These are phyloP conservation scores for Bombus fervidus DNA, from an alignment of 1,140 invertebrate genomes.

Conservation along the genomic window DNA sequence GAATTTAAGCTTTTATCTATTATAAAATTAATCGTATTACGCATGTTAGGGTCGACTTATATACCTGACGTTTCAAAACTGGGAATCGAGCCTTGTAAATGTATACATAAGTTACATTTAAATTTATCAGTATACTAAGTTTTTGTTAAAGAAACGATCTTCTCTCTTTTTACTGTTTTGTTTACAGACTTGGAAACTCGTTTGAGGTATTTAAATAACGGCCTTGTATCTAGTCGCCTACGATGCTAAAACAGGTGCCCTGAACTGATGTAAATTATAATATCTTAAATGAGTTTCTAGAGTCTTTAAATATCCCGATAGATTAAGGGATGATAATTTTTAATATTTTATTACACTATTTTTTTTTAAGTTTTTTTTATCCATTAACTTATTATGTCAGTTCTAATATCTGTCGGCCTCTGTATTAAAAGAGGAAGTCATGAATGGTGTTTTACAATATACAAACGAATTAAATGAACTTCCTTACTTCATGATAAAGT, in stretches of 20 bases:
- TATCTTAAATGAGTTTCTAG: neutral
- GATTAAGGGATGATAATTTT: neutral
- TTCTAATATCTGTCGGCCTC: neutral
- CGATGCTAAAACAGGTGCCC: slow-evolving; percentile 13
- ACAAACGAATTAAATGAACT: neutral
- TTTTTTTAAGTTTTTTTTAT: neutral
- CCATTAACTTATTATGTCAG: slow-evolving; percentile 3
- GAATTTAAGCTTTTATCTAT: slow-evolving; percentile 7
- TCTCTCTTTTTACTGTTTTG: neutral
- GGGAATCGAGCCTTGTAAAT: neutral
- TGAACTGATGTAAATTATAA: slow-evolving; percentile 7
- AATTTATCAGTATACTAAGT: neutral
- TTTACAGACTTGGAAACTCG: slow-evolving; percentile 11
- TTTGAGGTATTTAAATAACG: slow-evolving; percentile 29
- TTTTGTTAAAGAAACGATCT: neutral
- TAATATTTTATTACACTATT: neutral
- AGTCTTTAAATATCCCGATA: neutral
- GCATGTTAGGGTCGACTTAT: slow-evolving; percentile 2
- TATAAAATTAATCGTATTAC: slow-evolving; percentile 23
- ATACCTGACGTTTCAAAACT: slow-evolving; percentile 1
- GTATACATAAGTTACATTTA: slow-evolving; percentile 1
- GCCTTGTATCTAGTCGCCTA: slow-evolving; percentile 47
- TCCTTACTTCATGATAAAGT: neutral
- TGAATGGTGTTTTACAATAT: neutral
- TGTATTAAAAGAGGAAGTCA: neutral